Evolutionary conservation across 2,797 vertebrate species (phyloP).

Genomic region (Helostoma temminkii): DNA sequence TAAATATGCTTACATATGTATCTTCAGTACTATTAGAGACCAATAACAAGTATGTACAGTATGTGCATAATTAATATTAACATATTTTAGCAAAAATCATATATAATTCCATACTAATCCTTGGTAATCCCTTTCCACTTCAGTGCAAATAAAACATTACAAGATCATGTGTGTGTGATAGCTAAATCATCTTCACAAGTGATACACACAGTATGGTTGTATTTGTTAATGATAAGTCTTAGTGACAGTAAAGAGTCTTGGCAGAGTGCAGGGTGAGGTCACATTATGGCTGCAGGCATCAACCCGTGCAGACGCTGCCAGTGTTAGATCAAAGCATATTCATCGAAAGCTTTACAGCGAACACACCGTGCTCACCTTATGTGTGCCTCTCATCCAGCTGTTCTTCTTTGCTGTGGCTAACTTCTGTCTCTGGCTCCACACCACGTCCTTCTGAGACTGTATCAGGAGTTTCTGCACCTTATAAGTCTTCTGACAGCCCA

Average conservation of each 20-base stretch:
- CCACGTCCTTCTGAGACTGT: conserved; percentile 79
- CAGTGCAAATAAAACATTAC: background rate
- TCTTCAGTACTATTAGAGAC: background rate
- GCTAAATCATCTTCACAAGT: conserved; percentile 13
- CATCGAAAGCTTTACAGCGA: conserved; percentile 43
- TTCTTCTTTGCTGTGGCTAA: conserved; percentile 73
- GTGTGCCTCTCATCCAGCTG: conserved; percentile 63
- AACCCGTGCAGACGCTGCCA: conserved; percentile 58
- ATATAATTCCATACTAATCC: conserved; percentile 41
- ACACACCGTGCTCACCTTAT: conserved; percentile 77
- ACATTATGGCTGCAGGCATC: conserved; percentile 64
- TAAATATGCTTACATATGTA: too few species aligned
- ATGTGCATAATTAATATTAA: background rate
- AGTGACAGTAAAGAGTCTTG: conserved; percentile 34
- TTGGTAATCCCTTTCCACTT: conserved; percentile 36
- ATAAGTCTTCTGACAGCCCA: conserved; percentile 81
- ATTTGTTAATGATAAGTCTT: conserved; percentile 46
- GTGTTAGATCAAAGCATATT: conserved; percentile 56
- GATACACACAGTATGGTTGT: conserved; percentile 36
- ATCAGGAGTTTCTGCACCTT: conserved; percentile 81
- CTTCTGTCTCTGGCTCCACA: conserved; percentile 84
- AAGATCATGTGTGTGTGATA: conserved; percentile 10
- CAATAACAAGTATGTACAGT: background rate
- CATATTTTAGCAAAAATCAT: background rate
- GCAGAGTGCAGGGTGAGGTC: conserved; percentile 50